A percentile compares a stretch with the other conserved stretches of the same genome.
Evolutionary conservation across 2,888 invertebrate genomes (phyloP).

Genomic region (Andrena bucephala): DNA sequence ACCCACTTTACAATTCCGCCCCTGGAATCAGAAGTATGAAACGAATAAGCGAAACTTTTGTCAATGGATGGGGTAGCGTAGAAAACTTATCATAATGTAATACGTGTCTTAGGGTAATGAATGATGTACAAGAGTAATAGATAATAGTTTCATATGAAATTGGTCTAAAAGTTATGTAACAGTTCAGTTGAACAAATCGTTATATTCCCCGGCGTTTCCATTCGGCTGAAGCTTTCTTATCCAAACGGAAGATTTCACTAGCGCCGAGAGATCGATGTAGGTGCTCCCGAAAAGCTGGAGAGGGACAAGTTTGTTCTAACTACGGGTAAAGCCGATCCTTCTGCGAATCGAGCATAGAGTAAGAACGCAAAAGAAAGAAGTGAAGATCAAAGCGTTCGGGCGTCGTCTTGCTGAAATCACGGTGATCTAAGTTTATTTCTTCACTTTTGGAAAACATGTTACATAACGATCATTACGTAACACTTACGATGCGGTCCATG

Average conservation of each 20-base stretch:
- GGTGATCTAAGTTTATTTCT: conserved; percentile 56
- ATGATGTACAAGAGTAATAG: too few relatives aligned
- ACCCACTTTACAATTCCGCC: too few relatives aligned
- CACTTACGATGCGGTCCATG: conserved; percentile 36
- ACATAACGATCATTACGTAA: conserved; percentile 44
- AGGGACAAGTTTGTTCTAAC: neutral
- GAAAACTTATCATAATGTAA: too few relatives aligned
- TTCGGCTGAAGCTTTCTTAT: neutral
- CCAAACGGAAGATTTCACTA: neutral
- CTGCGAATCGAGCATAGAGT: neutral
- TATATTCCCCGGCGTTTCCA: too few relatives aligned
- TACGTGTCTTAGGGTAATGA: too few relatives aligned
- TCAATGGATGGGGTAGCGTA: too few relatives aligned
- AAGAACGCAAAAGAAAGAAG: conserved; percentile 28
- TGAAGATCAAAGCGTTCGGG: conserved; percentile 39
- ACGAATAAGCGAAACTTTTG: too few relatives aligned
- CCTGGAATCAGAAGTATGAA: too few relatives aligned
- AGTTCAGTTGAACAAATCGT: too few relatives aligned
- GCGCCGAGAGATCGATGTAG: neutral
- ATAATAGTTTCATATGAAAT: too few relatives aligned
- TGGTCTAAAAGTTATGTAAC: too few relatives aligned
- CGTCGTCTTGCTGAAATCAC: conserved; percentile 52
- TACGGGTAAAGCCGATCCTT: conserved; percentile 19
- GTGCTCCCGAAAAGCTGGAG: neutral
- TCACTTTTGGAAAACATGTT: conserved; percentile 61